Conservation (phyloP, 1,140 invertebrate genomes). For the Caenorhabditis tropicalis region DNA sequence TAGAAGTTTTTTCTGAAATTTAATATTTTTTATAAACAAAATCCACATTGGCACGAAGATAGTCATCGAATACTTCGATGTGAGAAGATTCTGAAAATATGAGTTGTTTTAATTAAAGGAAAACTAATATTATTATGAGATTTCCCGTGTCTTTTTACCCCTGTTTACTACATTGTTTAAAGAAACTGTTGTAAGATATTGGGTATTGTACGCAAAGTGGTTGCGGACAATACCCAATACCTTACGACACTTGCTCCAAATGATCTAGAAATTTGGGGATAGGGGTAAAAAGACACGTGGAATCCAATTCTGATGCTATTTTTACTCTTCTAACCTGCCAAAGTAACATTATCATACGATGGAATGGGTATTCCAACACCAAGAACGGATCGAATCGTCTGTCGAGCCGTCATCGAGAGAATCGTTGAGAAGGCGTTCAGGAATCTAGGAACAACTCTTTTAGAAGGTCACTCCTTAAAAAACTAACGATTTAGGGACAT, state of each 20-base stretch:
- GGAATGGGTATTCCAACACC: slow-evolving; percentile 44
- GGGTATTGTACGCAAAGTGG: background rate
- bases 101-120: background rate
- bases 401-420: slow-evolving; percentile 3
- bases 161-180: too few relatives aligned
- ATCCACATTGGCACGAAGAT: slow-evolving; percentile 29
- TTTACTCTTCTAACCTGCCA: too few relatives aligned
- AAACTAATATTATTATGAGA: too few relatives aligned
- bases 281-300: too few relatives aligned
- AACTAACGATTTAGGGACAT: slow-evolving; percentile 20
- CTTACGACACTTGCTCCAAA: too few relatives aligned
- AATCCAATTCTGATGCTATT: too few relatives aligned
- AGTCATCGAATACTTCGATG: slow-evolving; percentile 40
- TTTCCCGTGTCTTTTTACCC: too few relatives aligned
- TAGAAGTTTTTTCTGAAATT: too few relatives aligned
- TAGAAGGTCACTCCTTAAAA: background rate
- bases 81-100: slow-evolving; percentile 5
- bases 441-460: slow-evolving; percentile 16
- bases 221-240: background rate
- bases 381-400: background rate
- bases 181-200: background rate
- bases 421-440: slow-evolving; percentile 25
- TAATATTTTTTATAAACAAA: slow-evolving; percentile 7
- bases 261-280: too few relatives aligned
- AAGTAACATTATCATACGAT: slow-evolving; percentile 47